Evolutionary conservation across 2,888 invertebrate species (phyloP).

Genomic region (Altica lythri): DNA sequence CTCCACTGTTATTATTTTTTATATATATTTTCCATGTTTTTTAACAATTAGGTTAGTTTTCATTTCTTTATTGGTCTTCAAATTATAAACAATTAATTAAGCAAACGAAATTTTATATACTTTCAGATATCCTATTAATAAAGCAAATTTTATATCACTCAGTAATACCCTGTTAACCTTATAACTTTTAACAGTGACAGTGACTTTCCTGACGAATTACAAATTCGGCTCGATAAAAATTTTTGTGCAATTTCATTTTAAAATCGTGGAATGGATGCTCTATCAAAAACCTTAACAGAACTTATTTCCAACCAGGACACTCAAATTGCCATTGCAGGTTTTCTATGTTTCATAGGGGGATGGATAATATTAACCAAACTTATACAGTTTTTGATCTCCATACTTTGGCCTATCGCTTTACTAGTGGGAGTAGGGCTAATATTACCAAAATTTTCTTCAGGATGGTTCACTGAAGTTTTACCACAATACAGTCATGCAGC

Average conservation of each 20-base stretch:
- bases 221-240: neutral
- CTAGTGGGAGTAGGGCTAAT: slow-evolving; percentile 22
- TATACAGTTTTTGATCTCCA: slow-evolving; percentile 39
- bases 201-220: neutral
- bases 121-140: too few relatives aligned
- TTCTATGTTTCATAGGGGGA: slow-evolving; percentile 38
- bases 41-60: too few relatives aligned
- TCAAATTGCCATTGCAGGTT: slow-evolving; percentile 36
- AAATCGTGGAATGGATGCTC: slow-evolving; percentile 12
- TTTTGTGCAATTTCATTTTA: neutral
- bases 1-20: too few relatives aligned
- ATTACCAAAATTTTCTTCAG: slow-evolving; percentile 23
- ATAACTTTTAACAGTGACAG: neutral
- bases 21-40: too few relatives aligned
- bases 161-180: neutral
- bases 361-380: slow-evolving; percentile 40
- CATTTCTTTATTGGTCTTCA: too few relatives aligned
- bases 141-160: neutral
- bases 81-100: too few relatives aligned
- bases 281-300: slow-evolving; percentile 16
- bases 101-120: too few relatives aligned
- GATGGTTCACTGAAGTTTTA: slow-evolving; percentile 30
- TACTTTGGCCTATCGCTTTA: slow-evolving; percentile 40
- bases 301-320: slow-evolving; percentile 30
- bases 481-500: slow-evolving; percentile 23